These are phyloP conservation scores for Cuniculus paca DNA, from an alignment of 2,797 vertebrate species.

Conservation along the genomic window DNA sequence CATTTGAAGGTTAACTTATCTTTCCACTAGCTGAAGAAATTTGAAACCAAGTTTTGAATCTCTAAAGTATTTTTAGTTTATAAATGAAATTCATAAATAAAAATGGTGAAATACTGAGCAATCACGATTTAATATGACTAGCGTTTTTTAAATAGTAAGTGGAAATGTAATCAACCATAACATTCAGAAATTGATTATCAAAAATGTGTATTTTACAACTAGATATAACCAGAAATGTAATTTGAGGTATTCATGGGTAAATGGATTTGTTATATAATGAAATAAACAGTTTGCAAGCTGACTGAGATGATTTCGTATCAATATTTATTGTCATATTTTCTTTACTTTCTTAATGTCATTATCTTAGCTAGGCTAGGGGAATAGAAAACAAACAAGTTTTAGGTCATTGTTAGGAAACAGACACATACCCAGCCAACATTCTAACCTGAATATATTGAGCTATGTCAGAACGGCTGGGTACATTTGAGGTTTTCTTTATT, in stretches of 20 bases:
- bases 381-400: conserved; percentile 42
- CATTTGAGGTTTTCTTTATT: neutral
- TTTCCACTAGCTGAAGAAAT: neutral
- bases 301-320: neutral
- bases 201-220: neutral
- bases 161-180: conserved; percentile 28
- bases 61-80: neutral
- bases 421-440: neutral
- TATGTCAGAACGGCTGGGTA: neutral
- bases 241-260: conserved; percentile 36
- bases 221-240: conserved; percentile 34
- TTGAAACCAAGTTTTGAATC: neutral
- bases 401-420: neutral
- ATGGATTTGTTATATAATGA: conserved; percentile 41
- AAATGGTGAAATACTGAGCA: neutral
- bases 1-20: neutral
- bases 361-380: neutral
- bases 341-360: conserved; percentile 44
- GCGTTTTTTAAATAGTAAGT: neutral
- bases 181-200: conserved; percentile 57
- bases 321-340: conserved; percentile 62
- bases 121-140: neutral
- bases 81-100: conserved; percentile 6
- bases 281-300: conserved; percentile 43
- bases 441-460: neutral